Conservation (phyloP, 92 coral and sea anemone species). For the Palythoa grandiflora region DNA sequence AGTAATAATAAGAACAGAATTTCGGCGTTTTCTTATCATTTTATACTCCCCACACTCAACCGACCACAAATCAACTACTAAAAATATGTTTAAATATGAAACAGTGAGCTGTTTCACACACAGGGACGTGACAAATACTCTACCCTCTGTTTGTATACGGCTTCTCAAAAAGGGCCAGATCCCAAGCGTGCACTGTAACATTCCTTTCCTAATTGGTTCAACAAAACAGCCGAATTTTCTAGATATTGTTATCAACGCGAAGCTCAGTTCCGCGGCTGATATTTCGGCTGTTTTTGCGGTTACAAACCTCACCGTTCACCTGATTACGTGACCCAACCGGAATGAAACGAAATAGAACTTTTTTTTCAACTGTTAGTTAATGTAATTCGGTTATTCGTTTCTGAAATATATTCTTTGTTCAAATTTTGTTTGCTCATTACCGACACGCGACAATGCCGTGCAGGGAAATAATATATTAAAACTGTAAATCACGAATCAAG, state of each 20-base stretch:
- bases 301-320: conserved; percentile 14
- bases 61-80: neutral
- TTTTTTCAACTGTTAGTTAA: no score
- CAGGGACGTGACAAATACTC: no score
- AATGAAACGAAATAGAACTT: neutral
- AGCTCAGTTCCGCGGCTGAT: neutral
- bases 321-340: conserved; percentile 26
- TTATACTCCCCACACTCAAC: conserved; percentile 6
- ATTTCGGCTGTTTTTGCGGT: conserved; percentile 18
- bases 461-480: neutral
- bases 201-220: neutral
- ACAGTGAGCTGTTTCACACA: no score
- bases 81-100: no score
- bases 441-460: neutral
- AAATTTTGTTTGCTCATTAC: neutral
- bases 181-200: neutral
- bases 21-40: neutral
- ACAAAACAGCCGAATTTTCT: neutral
- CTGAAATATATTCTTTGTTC: no score
- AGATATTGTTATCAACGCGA: neutral
- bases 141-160: no score
- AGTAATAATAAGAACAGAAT: no score
- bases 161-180: no score
- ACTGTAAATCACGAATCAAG: neutral
- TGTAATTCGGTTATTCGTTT: no score